Base-by-base conservation (phyloP, 2,888 invertebrate genomes). In the Hyles lineata region DNA sequence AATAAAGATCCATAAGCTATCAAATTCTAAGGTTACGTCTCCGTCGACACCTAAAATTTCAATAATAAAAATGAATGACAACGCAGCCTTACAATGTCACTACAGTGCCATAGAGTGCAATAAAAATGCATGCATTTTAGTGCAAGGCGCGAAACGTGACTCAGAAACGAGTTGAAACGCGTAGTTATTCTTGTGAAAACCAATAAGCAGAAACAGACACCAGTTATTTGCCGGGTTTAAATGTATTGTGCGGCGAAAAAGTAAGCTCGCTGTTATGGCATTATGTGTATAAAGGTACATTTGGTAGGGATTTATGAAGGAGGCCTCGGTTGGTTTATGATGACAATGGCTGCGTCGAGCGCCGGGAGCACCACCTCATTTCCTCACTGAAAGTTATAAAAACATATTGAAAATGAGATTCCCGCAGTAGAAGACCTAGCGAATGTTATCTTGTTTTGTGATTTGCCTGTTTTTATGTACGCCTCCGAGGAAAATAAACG, bases 371-470 rank as follows among this genome's bases (percentile, higher is more conserved):
- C 89, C 93, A 91, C 92, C 94, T 94, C 93, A 94, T 94, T 94
- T 94, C 94, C 94, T 92, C 88, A 90, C 91, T 85, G 90, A 93
- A 93, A 94, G 94, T 94, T 94, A 94, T 94, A 94, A 94, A 94
- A 94, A 94, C 94, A 94, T 94, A 94, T 94, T 94, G 94, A 94
- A 94, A 94, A 94, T 93, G 92, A 94, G 94, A 94, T 94, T 91
- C 92, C 86, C 90, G 87, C 88, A 83, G 85, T 86, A 88, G 87
- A 91, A 89, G 89, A 89, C 92, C 90, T 87, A 88, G 88, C 88
- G 87, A 93, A 90, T 92, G 92, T 92, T 93, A 93, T 94, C 94
- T 93, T 92, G 92, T 94, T 92, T 92, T 87, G 92, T 90, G 90
- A 93, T 92, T 93, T 90, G 90, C 89, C 89, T 89, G 89, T 92